These are phyloP conservation scores for Schizopygopsis malacanthus DNA, from an alignment of 2,797 vertebrate species.

Conservation along the genomic window DNA sequence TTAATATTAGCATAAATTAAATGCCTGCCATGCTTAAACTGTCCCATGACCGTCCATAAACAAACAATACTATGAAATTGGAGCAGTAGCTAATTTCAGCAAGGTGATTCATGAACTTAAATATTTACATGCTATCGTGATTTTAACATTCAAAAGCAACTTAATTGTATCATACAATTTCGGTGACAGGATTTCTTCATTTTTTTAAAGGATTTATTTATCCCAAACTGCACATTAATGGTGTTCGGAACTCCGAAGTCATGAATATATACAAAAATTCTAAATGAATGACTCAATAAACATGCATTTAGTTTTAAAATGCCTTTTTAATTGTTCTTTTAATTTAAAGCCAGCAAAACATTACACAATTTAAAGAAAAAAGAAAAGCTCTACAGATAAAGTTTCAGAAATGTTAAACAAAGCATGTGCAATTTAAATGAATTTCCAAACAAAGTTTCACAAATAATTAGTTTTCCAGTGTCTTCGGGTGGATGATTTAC, in stretches of 20 bases:
- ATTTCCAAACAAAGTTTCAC: neutral
- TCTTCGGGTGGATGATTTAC: neutral
- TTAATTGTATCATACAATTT: neutral
- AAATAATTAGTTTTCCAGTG: neutral
- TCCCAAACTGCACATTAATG: neutral
- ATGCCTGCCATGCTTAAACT: neutral
- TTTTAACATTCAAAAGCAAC: neutral
- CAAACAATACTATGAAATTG: neutral
- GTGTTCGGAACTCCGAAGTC: neutral
- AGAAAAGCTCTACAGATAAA: neutral
- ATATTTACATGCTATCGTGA: neutral
- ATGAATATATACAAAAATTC: neutral
- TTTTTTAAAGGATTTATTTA: neutral
- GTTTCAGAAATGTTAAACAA: neutral
- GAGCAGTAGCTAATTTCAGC: neutral
- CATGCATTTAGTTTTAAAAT: conserved; percentile 45
- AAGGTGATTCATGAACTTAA: too few species aligned
- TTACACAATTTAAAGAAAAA: neutral
- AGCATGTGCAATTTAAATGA: neutral
- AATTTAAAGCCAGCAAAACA: neutral
- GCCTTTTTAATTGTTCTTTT: conserved; percentile 7
- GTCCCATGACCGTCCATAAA: neutral
- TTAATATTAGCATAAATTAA: too few species aligned
- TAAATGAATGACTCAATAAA: neutral
- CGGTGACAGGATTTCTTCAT: neutral